Conservation (phyloP, 2,888 invertebrate genomes). For the Colletes collaris region DNA sequence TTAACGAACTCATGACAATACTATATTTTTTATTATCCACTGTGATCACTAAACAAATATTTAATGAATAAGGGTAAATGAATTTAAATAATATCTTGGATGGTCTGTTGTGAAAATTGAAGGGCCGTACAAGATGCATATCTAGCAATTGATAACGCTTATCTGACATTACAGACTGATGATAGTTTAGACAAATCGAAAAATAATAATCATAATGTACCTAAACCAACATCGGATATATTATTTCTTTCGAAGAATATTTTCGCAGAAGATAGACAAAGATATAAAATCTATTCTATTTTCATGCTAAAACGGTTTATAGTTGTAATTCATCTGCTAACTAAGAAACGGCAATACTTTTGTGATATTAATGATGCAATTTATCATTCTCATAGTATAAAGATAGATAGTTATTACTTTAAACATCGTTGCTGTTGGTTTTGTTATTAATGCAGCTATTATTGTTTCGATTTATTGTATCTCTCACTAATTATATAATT, state of each 20-base stretch:
- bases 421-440: constrained; percentile 30
- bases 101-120: constrained; percentile 2
- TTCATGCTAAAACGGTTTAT: constrained; percentile 34
- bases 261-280: constrained; percentile 50
- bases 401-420: constrained; percentile 31
- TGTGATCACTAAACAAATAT: constrained; percentile 45
- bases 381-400: constrained; percentile 61
- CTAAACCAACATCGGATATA: constrained; percentile 29
- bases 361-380: constrained; percentile 79
- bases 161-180: constrained; percentile 65
- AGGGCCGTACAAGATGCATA: constrained; percentile 37
- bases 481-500: too few relatives aligned
- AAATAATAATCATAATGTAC: constrained; percentile 11
- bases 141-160: constrained; percentile 48
- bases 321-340: constrained; percentile 43
- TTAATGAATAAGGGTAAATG: constrained; percentile 13
- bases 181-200: constrained; percentile 55
- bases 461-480: too few relatives aligned
- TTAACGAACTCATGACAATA: constrained; percentile 17
- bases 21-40: constrained; percentile 29
- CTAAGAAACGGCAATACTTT: constrained; percentile 70
- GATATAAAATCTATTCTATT: constrained; percentile 36
- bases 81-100: constrained; percentile 15
- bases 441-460: constrained; percentile 11
- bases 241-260: constrained; percentile 72